Evolutionary conservation across 2,888 invertebrate genomes (phyloP), one percentile per base, ranked within the genome.

Genomic region (Pherbina coryleti): DNA sequence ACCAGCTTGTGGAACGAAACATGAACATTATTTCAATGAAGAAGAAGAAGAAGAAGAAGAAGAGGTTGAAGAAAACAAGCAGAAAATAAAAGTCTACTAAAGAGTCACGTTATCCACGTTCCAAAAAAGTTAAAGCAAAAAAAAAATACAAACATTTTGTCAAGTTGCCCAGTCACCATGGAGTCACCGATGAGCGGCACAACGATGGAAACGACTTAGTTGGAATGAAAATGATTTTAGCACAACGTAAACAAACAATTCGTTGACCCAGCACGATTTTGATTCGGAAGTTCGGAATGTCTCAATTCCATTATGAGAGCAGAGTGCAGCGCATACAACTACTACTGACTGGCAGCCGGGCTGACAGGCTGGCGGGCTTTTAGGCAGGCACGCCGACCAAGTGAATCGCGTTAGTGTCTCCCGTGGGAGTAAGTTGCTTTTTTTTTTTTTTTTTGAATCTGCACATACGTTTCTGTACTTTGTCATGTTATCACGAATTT

Each of bases 401-500:
- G 69, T 78, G 44, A 66, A 60, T 67, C 55, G 66, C 34, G 60
- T 69, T 11, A 60, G 14, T 73, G 37, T 62, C 64, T 81, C 82
- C 80, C 82, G 80, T 81, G 82, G 81, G 82, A 81, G 82, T 79
- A 67, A 76, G 76, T 80, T 76, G 71, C 4, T 4, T 37, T 71
- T 77, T 57, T 44, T 57, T 34, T 34, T 51, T 64, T 77, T 66
- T 49, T 28, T 22, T 49, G 28, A 72, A 64, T 60, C 49, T 60
- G 37, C 22, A 31, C 51, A 44, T 49, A 19, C 31, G 37, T 34
- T 79, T 79, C 80, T 81, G 77, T 86, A 84, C 85, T 84, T 85
- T 85, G 86, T 87, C 86, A 85, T 87, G 87, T 85, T 85, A 87
- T 88, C 88, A 88, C 88, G 88, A 88, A 88, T 88, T 89, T 88